Evolutionary conservation across 1,140 invertebrate genomes (phyloP).

Genomic region (Drosophila pruinosa): DNA sequence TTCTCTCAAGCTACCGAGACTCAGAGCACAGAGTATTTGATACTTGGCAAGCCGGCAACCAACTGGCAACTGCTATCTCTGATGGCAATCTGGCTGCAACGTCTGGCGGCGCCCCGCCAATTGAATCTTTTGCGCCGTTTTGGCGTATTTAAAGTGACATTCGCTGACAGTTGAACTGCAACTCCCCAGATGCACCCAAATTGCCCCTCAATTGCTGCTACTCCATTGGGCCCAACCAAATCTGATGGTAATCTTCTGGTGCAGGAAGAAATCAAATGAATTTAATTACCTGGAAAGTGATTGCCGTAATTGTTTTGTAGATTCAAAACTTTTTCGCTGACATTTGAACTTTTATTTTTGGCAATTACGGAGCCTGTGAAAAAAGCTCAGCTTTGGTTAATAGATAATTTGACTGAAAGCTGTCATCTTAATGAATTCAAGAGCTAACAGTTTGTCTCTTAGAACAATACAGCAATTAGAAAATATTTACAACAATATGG

Average conservation of each 20-base stretch:
- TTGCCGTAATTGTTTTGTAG: constrained; percentile 66
- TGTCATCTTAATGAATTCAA: neutral
- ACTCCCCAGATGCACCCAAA: constrained; percentile 36
- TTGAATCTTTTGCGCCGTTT: constrained; percentile 79
- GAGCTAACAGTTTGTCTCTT: too few species aligned
- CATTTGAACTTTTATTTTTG: constrained; percentile 12
- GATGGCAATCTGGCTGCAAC: constrained; percentile 23
- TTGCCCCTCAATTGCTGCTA: neutral
- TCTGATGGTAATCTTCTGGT: constrained; percentile 20
- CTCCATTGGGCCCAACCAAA: neutral
- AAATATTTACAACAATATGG: neutral
- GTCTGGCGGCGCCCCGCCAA: constrained; percentile 67
- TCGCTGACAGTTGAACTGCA: constrained; percentile 62
- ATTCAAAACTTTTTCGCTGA: constrained; percentile 10
- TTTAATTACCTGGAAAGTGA: constrained; percentile 67
- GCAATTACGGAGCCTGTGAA: neutral
- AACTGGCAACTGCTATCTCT: constrained; percentile 20
- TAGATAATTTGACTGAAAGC: neutral
- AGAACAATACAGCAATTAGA: neutral
- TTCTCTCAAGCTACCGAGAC: constrained; percentile 39
- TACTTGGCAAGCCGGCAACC: neutral
- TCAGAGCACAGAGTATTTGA: neutral
- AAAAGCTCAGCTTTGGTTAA: neutral
- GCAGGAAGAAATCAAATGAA: constrained; percentile 48
- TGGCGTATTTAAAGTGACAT: constrained; percentile 80